Percentiles rank a stretch among this genome's conserved stretches.
Conservation (phyloP, 2,797 vertebrate species). For the Sebastolobus altivelis region DNA sequence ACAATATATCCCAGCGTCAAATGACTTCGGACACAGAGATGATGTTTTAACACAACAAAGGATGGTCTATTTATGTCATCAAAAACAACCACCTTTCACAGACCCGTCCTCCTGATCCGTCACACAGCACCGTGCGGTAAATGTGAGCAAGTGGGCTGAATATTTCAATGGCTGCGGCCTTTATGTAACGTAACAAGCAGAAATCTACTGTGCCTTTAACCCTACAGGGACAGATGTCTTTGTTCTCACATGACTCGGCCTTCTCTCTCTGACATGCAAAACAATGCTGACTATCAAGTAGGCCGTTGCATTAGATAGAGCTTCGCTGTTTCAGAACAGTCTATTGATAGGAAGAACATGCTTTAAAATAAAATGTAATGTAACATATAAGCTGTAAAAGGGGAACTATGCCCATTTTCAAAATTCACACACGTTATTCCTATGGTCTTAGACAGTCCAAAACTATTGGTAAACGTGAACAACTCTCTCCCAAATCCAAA, state of each 20-base stretch:
- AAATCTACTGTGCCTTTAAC: slow-evolving; percentile 17
- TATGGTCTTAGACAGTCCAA: neutral
- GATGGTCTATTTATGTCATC: slow-evolving; percentile 3
- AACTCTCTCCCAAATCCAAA: neutral
- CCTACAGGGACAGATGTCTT: slow-evolving; percentile 30
- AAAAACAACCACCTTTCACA: slow-evolving; percentile 21
- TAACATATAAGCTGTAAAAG: neutral
- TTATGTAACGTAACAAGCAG: slow-evolving; percentile 4
- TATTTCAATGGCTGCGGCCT: slow-evolving; percentile 26
- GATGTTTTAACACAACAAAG: neutral
- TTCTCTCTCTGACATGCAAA: slow-evolving; percentile 15
- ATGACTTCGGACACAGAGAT: neutral
- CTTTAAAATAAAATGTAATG: neutral
- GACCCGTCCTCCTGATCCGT: neutral
- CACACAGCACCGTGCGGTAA: neutral
- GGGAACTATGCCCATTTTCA: neutral
- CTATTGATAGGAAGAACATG: neutral
- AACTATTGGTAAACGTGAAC: neutral
- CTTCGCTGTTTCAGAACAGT: neutral
- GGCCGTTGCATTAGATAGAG: neutral
- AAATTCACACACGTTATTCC: too few species aligned
- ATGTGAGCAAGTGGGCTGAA: slow-evolving; percentile 22
- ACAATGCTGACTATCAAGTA: slow-evolving; percentile 17
- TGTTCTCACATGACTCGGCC: slow-evolving; percentile 23
- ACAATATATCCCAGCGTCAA: neutral